Percentiles rank a stretch among this genome's conserved stretches.
These are phyloP conservation scores for Haemorhous mexicanus DNA, from an alignment of 2,113 vertebrate species.

Conservation along the genomic window DNA sequence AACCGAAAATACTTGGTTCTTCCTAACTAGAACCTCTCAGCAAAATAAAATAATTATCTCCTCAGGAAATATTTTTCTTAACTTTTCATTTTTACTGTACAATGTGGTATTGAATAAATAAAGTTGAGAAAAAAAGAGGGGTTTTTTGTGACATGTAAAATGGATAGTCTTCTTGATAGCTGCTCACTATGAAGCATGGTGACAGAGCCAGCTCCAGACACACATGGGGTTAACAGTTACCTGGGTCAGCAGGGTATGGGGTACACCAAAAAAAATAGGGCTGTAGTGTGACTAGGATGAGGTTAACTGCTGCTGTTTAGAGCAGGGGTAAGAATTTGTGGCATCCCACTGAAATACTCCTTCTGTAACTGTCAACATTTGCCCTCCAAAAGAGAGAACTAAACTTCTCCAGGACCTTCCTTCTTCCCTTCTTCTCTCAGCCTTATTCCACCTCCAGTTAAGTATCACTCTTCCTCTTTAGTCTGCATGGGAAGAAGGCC, in stretches of 20 bases:
- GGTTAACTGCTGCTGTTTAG: neutral
- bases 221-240: neutral
- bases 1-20: neutral
- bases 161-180: accelerated
- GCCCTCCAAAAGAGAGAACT: neutral
- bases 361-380: neutral
- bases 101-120: neutral
- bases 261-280: neutral
- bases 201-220: neutral
- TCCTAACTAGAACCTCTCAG: neutral
- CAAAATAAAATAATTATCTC: neutral
- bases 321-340: neutral
- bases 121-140: neutral
- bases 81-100: neutral
- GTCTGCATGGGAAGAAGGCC: neutral
- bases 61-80: neutral
- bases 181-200: neutral
- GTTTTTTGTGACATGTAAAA: neutral
- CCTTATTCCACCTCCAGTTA: neutral
- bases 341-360: neutral
- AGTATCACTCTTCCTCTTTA: neutral
- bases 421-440: neutral
- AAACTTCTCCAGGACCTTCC: neutral
- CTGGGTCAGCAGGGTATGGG: neutral
- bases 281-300: neutral